Evolutionary conservation across 1,140 invertebrate species (phyloP).

Genomic region (Proctacanthus coquilletti): DNA sequence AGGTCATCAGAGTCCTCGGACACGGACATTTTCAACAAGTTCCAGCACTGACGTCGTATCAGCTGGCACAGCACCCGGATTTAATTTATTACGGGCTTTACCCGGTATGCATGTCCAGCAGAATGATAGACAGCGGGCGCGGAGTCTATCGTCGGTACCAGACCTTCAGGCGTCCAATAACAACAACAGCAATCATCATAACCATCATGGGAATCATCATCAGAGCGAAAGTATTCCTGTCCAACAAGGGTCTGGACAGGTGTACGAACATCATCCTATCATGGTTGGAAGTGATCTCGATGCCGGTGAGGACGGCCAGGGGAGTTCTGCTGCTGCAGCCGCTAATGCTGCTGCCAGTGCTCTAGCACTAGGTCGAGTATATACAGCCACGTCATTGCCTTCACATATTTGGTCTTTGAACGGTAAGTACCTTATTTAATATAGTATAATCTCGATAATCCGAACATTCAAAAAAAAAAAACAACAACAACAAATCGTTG

Average conservation of each 20-base stretch:
- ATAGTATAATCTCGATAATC: no score
- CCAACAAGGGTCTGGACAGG: conserved; percentile 14
- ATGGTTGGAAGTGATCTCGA: conserved; percentile 2
- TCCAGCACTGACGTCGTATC: conserved; percentile 51
- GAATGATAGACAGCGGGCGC: conserved; percentile 58
- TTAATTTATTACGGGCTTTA: conserved; percentile 54
- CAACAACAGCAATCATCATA: conserved; percentile 13
- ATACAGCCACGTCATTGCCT: conserved; percentile 74
- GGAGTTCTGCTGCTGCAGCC: conserved; percentile 18
- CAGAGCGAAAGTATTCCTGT: conserved; percentile 26
- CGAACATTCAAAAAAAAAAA: no score
- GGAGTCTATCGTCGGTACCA: conserved; percentile 68
- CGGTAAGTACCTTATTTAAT: no score
- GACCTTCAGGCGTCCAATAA: conserved; percentile 41
- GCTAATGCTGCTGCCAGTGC: conserved; percentile 29
- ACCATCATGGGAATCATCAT: conserved; percentile 10
- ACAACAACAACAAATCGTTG: no score
- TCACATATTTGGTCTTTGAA: conserved; percentile 83
- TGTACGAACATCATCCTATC: conserved; percentile 2
- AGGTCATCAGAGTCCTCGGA: conserved; percentile 47
- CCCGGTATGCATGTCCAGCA: conserved; percentile 50
- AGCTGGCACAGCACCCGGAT: conserved; percentile 39
- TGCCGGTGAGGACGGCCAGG: conserved; percentile 21
- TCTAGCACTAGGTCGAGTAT: conserved; percentile 54
- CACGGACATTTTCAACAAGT: conserved; percentile 61